Evolutionary conservation across 1,140 invertebrate species (phyloP).

Genomic region (Glossosoma conforme): DNA sequence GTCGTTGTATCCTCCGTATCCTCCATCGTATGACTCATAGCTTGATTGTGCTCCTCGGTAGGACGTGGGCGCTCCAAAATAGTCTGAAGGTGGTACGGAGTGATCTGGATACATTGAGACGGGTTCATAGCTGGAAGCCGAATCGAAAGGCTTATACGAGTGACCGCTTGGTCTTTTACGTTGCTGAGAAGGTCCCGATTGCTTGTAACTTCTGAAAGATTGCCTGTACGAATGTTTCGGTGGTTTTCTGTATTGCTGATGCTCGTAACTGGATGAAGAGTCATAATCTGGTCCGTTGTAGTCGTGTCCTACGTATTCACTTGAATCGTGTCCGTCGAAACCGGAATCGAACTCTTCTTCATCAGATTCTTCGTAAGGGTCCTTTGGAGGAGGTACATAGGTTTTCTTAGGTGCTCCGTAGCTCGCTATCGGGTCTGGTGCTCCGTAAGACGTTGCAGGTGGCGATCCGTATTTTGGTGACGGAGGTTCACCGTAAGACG

Average conservation of each 20-base stretch:
- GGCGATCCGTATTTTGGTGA: conserved; percentile 23
- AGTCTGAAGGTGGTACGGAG: conserved; percentile 19
- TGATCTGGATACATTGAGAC: conserved; percentile 25
- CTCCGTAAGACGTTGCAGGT: conserved; percentile 20
- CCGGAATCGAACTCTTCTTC: conserved; percentile 14
- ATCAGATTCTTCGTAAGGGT: conserved; percentile 9
- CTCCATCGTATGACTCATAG: conserved; percentile 16
- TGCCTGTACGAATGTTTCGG: not conserved
- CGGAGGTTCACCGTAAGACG: conserved; percentile 20
- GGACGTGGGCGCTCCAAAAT: conserved; percentile 18
- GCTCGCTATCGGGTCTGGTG: conserved; percentile 16
- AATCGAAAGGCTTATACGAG: conserved; percentile 14
- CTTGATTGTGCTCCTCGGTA: conserved; percentile 8
- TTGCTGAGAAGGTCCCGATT: not conserved
- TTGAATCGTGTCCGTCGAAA: conserved; percentile 15
- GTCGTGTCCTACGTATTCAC: too few relatives aligned
- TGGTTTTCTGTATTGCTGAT: conserved; percentile 12
- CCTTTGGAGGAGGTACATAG: conserved; percentile 14
- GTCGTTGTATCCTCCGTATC: conserved; percentile 20
- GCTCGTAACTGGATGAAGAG: conserved; percentile 6
- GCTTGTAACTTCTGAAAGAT: conserved; percentile 2
- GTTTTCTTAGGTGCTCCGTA: conserved; percentile 22
- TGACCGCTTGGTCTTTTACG: conserved; percentile 9
- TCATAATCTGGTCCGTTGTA: conserved; percentile 4
- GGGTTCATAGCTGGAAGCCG: conserved; percentile 18